These are phyloP conservation scores for Aplysia californica DNA, from an alignment of 1,140 invertebrate genomes.

Conservation along the genomic window DNA sequence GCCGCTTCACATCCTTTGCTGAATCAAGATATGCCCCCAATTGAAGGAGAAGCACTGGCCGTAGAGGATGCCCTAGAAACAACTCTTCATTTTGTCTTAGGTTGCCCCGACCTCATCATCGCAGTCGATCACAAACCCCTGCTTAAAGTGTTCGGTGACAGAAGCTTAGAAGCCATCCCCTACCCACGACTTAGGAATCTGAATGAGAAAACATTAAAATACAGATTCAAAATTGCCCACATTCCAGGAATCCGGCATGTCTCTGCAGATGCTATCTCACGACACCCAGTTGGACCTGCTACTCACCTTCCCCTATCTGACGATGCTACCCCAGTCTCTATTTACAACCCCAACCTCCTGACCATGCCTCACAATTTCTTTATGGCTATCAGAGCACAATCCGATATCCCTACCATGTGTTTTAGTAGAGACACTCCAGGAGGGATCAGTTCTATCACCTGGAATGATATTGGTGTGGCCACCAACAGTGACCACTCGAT, in stretches of 20 bases:
- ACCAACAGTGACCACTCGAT: too few relatives aligned
- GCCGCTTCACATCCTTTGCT: constrained; percentile 42
- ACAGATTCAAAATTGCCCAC: constrained; percentile 30
- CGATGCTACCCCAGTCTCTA: constrained; percentile 13
- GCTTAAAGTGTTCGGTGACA: constrained; percentile 32
- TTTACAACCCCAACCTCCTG: neutral
- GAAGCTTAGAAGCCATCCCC: constrained; percentile 28
- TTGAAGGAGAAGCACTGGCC: constrained; percentile 46
- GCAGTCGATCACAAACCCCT: constrained; percentile 46
- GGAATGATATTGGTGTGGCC: too few relatives aligned
- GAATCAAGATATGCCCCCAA: constrained; percentile 44
- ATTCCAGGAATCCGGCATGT: constrained; percentile 28
- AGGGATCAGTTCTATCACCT: too few relatives aligned
- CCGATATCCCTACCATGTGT: too few relatives aligned
- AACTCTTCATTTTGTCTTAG: constrained; percentile 39
- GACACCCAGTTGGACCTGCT: constrained; percentile 31
- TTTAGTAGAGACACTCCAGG: too few relatives aligned
- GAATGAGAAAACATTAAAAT: constrained; percentile 33
- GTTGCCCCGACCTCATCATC: constrained; percentile 37
- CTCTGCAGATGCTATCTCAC: constrained; percentile 35
- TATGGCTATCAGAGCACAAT: too few relatives aligned
- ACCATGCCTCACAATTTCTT: neutral
- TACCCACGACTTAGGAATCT: constrained; percentile 35
- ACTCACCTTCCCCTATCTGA: constrained; percentile 18
- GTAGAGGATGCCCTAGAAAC: constrained; percentile 45